These are phyloP conservation scores for Strongylocentrotus purpuratus DNA, from an alignment of 35 echinoderm and acorn worm genomes.

Conservation along the genomic window DNA sequence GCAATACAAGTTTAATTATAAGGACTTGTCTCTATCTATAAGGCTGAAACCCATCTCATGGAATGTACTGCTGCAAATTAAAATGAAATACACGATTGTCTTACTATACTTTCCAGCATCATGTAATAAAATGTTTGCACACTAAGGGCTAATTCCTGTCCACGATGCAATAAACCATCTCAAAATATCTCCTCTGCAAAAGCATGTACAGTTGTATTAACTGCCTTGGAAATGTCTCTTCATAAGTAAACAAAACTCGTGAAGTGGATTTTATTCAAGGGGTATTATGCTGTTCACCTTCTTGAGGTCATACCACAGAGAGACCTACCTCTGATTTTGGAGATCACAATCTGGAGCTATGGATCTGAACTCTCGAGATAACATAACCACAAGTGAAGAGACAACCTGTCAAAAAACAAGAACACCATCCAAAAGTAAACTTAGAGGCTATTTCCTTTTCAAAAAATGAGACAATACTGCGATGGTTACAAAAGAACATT, in stretches of 20 bases:
- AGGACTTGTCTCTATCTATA: no score
- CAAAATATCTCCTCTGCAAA: neutral
- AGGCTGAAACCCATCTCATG: no score
- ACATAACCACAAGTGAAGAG: neutral
- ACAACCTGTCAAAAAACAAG: neutral
- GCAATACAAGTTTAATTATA: no score
- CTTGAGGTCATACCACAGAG: neutral
- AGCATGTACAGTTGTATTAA: no score
- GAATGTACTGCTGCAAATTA: no score
- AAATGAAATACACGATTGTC: neutral
- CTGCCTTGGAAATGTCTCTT: no score
- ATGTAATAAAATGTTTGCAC: no score
- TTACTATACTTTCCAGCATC: neutral
- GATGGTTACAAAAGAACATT: neutral
- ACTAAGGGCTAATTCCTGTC: neutral
- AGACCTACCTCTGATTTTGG: conserved; percentile 27
- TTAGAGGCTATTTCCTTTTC: neutral
- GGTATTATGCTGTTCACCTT: no score
- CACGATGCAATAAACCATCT: neutral
- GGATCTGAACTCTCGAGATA: conserved; percentile 16
- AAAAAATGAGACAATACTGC: neutral
- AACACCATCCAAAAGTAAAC: neutral
- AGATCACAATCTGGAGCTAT: neutral
- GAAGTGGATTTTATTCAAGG: no score
- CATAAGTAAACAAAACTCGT: no score